Evolutionary conservation across 1,140 invertebrate genomes (phyloP), one percentile per base, ranked within the genome.

Genomic region (Telenomus remus): DNA sequence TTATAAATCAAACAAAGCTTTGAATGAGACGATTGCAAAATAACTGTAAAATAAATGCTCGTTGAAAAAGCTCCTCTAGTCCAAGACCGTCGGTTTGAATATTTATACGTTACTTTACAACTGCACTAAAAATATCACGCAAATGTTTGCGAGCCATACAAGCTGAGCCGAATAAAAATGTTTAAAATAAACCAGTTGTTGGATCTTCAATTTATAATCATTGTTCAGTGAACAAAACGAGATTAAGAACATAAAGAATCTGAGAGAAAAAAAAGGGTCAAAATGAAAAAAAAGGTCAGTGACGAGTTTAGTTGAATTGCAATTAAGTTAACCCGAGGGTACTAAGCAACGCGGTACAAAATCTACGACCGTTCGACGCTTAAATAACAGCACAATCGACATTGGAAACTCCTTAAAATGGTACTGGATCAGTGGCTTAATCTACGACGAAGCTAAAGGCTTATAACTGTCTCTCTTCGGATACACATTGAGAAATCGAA

Each of bases 351-450:
- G 14, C 6, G 16, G 27, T 54, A 27, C 51, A 35, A 39, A 50
- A 49, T 50, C 44, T 51, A 27, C 12, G 48, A 43, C 4, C 42
- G 55, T 61, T 37, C 57, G 42, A 35, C 44, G n/a, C 46, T 71
- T 71, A 71, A 71, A 71, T 71, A 71, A 71, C 68, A 56, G 27
- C 11, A n/a, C 56, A 71, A 42, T 63, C 47, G 57, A 51, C 51
- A 49, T 43, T 56, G 50, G 57, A 51, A 71, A 35, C 59, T 63
- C 53, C 47, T 71, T 71, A 57, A 71, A 71, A 71, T 71, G 57
- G 57, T 56, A 71, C 51, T 56, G 68, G 68, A 71, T 71, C 68
- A 63, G 44, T 51, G 14, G 57, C 59, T 63, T 63, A 71, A 71
- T 71, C 68, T 56, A 57, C 39, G 47, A 35, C 35, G 57, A 63